Conservation (phyloP, 2,888 invertebrate genomes). For the Eilema depressum region DNA sequence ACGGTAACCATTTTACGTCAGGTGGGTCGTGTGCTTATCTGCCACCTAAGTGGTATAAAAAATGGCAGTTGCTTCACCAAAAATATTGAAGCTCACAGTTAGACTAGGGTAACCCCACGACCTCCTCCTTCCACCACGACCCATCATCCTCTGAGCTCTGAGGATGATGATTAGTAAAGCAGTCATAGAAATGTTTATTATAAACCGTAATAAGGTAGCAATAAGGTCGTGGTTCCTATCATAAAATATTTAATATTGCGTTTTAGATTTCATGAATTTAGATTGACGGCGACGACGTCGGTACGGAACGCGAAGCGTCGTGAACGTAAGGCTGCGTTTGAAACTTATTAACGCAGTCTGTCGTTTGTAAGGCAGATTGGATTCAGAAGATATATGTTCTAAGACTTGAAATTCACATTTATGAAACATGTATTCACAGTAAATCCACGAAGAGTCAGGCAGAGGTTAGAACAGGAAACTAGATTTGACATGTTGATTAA, state of each 20-base stretch:
- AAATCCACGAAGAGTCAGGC: too few relatives aligned
- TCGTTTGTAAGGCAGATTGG: not conserved
- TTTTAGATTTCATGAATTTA: constrained; percentile 24
- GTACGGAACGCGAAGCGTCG: not conserved
- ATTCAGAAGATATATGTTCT: not conserved
- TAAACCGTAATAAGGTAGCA: constrained; percentile 21
- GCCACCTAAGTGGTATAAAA: too few relatives aligned
- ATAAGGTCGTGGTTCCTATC: constrained; percentile 26
- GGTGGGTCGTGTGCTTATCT: too few relatives aligned
- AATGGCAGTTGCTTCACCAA: too few relatives aligned
- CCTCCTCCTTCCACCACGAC: too few relatives aligned
- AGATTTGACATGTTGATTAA: too few relatives aligned
- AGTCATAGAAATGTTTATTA: not conserved
- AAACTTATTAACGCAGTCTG: not conserved
- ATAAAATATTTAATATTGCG: constrained; percentile 43
- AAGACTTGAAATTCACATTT: not conserved
- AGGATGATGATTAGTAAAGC: not conserved
- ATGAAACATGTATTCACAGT: too few relatives aligned
- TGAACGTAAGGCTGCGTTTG: constrained; percentile 6
- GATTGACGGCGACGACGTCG: constrained; percentile 15
- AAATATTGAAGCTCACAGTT: too few relatives aligned
- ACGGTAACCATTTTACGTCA: too few relatives aligned
- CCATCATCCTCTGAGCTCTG: too few relatives aligned
- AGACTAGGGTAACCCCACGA: too few relatives aligned
- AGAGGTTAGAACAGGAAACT: too few relatives aligned